Percentiles rank a stretch among this genome's conserved stretches.
These are phyloP conservation scores for Acrossocheilus fasciatus DNA, from an alignment of 2,797 vertebrate genomes.

Conservation along the genomic window DNA sequence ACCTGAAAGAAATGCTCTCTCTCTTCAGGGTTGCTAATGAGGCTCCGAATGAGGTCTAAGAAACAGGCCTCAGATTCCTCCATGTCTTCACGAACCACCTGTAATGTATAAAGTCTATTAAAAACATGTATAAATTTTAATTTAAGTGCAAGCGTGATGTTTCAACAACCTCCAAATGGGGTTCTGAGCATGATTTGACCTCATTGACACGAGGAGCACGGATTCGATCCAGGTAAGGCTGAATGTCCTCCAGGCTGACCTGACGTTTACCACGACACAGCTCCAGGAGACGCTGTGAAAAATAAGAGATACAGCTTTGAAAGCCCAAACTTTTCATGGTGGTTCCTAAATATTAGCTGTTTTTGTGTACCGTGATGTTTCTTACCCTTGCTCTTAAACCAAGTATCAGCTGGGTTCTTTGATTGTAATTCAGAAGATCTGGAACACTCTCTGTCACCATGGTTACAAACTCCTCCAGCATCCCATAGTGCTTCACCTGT, in stretches of 20 bases:
- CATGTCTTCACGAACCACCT: constrained; percentile 59
- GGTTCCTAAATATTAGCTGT: neutral
- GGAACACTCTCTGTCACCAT: constrained; percentile 76
- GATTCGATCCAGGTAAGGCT: constrained; percentile 44
- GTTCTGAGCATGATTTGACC: constrained; percentile 2
- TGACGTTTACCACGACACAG: constrained; percentile 47
- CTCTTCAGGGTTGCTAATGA: constrained; percentile 61
- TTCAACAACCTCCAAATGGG: neutral
- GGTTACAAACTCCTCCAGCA: constrained; percentile 78
- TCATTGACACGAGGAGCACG: constrained; percentile 12
- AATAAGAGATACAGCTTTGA: neutral
- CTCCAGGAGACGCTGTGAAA: constrained; percentile 62
- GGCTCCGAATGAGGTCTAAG: constrained; percentile 64
- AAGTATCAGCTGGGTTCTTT: constrained; percentile 79
- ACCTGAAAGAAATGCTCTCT: constrained; percentile 76
- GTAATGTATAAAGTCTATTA: neutral
- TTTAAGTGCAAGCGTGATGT: neutral
- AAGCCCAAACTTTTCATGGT: neutral
- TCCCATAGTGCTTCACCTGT: constrained; percentile 75
- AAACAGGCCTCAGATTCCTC: constrained; percentile 69
- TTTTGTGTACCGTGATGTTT: neutral
- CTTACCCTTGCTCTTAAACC: constrained; percentile 81
- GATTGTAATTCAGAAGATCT: constrained; percentile 77
- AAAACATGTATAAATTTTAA: neutral
- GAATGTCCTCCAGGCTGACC: constrained; percentile 36